Evolutionary conservation across 2,113 vertebrate species (phyloP).

Genomic region (Syrrhaptes paradoxus): DNA sequence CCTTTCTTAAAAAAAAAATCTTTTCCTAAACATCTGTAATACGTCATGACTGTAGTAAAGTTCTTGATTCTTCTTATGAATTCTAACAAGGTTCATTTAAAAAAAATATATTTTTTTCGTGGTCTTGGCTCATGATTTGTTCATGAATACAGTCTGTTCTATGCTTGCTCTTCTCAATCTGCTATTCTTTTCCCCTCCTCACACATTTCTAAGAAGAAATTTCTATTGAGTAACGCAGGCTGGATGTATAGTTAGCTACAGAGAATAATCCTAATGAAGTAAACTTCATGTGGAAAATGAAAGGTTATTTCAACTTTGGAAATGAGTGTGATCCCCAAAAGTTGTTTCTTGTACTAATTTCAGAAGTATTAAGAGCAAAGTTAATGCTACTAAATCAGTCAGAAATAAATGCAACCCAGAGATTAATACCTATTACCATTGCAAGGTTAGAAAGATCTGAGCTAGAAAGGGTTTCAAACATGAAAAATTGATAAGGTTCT

Average conservation of each 20-base stretch:
- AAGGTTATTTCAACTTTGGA: background rate
- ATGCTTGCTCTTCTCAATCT: background rate
- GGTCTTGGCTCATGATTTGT: background rate
- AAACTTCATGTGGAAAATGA: background rate
- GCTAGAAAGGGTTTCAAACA: background rate
- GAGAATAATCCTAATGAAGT: background rate
- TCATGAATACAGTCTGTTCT: background rate
- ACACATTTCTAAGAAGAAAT: background rate
- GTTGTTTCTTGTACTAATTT: background rate
- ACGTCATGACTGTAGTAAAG: background rate
- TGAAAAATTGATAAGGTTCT: background rate
- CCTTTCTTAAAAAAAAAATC: background rate
- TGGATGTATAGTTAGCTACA: background rate
- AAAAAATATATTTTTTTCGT: background rate
- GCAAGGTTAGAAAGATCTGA: background rate
- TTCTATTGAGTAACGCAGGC: background rate
- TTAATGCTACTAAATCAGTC: background rate
- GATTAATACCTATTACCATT: background rate
- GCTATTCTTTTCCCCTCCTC: background rate
- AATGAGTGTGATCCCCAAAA: background rate
- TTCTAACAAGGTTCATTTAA: background rate
- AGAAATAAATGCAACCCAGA: background rate
- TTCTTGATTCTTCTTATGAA: background rate
- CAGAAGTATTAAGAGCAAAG: background rate
- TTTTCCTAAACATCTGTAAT: background rate